Evolutionary conservation across 2,797 vertebrate species (phyloP), one percentile per base, ranked within the genome.

Genomic region (Pipistrellus nathusii): DNA sequence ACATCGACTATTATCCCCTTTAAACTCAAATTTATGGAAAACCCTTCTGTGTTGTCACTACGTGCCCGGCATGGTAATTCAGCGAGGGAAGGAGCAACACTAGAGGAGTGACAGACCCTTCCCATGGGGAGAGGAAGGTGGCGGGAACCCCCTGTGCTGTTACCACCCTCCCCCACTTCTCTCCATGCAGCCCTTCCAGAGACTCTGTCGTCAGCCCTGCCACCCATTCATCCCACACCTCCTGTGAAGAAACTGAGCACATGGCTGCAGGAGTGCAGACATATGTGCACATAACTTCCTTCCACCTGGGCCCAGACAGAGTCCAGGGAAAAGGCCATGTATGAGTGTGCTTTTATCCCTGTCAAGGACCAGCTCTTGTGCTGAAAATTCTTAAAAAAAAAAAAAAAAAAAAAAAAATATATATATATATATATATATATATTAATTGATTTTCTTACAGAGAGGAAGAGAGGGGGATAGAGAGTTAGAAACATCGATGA

Each of bases 1-100:
- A 92, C 84, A 69, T 87, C 0, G 0, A 88, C 72, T 55, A 88
- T 93, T 94, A 94, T 91, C 77, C 81, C 77, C 51, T 91, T 96
- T 95, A 93, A 94, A 94, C 83, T 93, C 23, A 80, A 93, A 95
- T 97, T 96, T 96, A 95, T 97, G 92, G 95, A 87, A 96, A 90
- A 73, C 32, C 25, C 55, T 69, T 93, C 66, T 32, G 35, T 78
- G 66, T 64, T 78, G 82, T 75, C n/a, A 46, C 48, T 78, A 53
- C 23, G 0, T 93, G 93, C 77, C 53, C 71, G 1, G 80, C 90
- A 41, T 85, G 41, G 85, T 89, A 83, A 95, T 89, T 93, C 85
- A 86, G 7, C 32, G 21, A 66, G 41, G 68, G 51, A 55, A n/a
- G 55, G 53, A 84, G 48, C 12, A 30, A 10, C 14, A 0, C 30